A percentile compares a stretch with the other conserved stretches of the same genome.
Conservation (phyloP, 2,113 vertebrate genomes). For the Mesoclemmys tuberculata region DNA sequence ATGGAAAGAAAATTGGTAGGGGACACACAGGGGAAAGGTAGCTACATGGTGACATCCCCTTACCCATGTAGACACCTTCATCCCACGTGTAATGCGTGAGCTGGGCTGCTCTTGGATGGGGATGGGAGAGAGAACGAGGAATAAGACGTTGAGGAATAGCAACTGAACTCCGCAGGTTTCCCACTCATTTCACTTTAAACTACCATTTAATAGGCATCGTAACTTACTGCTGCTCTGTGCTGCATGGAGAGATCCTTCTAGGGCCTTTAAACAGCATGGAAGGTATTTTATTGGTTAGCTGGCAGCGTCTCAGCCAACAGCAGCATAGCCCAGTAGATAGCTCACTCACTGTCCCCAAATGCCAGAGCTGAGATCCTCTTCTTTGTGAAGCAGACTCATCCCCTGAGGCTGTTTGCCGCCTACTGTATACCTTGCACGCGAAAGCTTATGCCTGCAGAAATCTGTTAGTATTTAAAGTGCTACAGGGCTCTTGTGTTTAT, state of each 20-base stretch:
- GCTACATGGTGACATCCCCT: not conserved
- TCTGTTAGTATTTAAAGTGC: no score
- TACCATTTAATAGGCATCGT: rapidly evolving
- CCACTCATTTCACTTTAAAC: rapidly evolving
- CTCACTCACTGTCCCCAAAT: no score
- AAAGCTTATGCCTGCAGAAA: no score
- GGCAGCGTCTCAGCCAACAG: not conserved
- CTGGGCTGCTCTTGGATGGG: rapidly evolving
- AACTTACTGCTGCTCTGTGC: not conserved
- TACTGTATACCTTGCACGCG: not conserved
- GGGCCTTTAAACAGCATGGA: rapidly evolving
- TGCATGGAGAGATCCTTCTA: rapidly evolving
- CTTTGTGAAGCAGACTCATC: not conserved
- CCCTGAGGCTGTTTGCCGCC: not conserved
- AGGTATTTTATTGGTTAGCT: rapidly evolving
- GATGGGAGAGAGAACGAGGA: not conserved
- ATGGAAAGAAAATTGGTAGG: not conserved
- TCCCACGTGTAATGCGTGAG: not conserved
- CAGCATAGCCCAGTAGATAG: rapidly evolving
- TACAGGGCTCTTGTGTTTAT: no score
- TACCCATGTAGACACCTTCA: not conserved
- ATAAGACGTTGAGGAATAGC: not conserved
- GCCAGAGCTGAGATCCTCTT: not conserved
- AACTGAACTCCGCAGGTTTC: not conserved
- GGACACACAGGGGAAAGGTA: not conserved